phyloP scores from a whole-genome alignment of 1,140 invertebrate genomes.

The Bombus consobrinus region DNA sequence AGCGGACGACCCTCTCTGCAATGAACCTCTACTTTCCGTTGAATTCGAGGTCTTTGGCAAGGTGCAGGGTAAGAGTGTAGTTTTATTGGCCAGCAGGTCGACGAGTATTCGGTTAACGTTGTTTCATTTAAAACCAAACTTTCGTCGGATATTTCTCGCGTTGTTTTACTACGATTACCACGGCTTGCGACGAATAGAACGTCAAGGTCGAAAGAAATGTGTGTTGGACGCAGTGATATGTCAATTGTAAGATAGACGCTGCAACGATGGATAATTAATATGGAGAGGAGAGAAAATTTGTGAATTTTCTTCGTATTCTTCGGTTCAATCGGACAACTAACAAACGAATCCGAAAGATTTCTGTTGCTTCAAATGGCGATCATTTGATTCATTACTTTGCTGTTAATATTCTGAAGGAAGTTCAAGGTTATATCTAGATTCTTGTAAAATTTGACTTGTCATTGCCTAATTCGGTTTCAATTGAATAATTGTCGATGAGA shows the following conservation, averaged over 20 bases:
- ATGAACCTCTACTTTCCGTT: constrained; percentile 87
- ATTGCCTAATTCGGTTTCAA: not conserved
- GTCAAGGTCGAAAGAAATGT: constrained; percentile 10
- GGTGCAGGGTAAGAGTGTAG: constrained; percentile 89
- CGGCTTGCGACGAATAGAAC: not conserved
- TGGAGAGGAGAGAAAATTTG: not conserved
- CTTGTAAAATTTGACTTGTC: not conserved
- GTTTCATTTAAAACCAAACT: not conserved
- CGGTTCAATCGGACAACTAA: not conserved
- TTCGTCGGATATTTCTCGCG: not conserved
- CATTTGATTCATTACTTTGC: not conserved
- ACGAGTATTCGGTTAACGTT: not conserved
- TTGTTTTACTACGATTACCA: not conserved
- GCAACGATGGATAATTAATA: not conserved
- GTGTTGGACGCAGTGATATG: not conserved
- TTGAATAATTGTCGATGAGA: not conserved
- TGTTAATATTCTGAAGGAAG: not conserved
- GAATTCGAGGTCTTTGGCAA: constrained; percentile 95
- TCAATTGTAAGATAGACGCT: not conserved
- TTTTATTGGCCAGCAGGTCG: not conserved
- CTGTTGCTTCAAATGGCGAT: not conserved
- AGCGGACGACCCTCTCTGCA: constrained; percentile 83
- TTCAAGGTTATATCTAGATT: not conserved
- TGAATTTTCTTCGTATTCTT: not conserved
- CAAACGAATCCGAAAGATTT: not conserved